Conservation (phyloP, 2,888 invertebrate species). For the Drosophila longiperda region DNA sequence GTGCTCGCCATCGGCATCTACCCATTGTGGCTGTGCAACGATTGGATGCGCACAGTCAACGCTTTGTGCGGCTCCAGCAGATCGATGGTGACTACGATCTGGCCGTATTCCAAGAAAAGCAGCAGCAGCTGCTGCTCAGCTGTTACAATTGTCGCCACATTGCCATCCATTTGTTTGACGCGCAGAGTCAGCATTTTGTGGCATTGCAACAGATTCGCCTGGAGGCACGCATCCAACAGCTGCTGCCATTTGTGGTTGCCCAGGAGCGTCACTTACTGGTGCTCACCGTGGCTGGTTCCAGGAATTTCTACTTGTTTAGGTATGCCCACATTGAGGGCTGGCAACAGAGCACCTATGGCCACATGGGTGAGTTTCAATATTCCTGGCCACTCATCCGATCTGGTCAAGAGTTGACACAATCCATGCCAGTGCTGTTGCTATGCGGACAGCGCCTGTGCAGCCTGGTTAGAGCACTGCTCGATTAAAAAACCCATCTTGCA, state of each 20-base stretch:
- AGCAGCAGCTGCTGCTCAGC: slow-evolving; percentile 74
- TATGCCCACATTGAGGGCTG: slow-evolving; percentile 79
- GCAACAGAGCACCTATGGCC: slow-evolving; percentile 75
- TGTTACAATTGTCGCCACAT: slow-evolving; percentile 77
- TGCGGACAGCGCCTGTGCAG: slow-evolving; percentile 65
- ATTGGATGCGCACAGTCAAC: slow-evolving; percentile 37
- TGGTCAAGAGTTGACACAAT: slow-evolving; percentile 15
- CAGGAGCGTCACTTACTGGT: slow-evolving; percentile 72
- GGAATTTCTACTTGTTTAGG: slow-evolving; percentile 77
- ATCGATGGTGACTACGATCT: slow-evolving; percentile 82
- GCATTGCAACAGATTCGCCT: slow-evolving; percentile 77
- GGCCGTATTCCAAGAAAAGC: slow-evolving; percentile 53
- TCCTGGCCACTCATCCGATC: slow-evolving; percentile 65
- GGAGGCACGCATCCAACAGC: slow-evolving; percentile 67
- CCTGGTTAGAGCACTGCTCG: slow-evolving; percentile 63
- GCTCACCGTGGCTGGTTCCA: slow-evolving; percentile 61
- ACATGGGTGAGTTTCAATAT: slow-evolving; percentile 71
- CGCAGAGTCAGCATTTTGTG: slow-evolving; percentile 42
- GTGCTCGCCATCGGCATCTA: slow-evolving; percentile 58
- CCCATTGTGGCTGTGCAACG: slow-evolving; percentile 72
- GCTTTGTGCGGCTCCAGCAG: slow-evolving; percentile 73
- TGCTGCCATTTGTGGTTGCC: slow-evolving; percentile 67
- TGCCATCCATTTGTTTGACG: slow-evolving; percentile 58
- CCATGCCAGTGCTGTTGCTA: slow-evolving; percentile 57
- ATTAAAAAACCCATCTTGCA: slow-evolving; percentile 8